Conservation (phyloP, 2,113 vertebrate genomes). For the Athene noctua region DNA sequence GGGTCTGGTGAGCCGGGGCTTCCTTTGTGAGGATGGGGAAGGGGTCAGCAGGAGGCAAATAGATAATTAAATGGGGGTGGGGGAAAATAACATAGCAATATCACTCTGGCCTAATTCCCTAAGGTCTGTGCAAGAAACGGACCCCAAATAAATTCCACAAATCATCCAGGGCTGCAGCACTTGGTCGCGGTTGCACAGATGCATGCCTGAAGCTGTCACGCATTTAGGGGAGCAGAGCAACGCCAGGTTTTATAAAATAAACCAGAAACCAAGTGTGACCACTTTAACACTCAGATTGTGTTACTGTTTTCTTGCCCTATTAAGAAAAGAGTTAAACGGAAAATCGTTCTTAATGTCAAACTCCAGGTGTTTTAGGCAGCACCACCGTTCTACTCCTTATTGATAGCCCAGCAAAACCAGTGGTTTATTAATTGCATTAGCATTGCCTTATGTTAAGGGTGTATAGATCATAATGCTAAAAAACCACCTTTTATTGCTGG, state of each 20-base stretch:
- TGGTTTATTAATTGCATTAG: neutral
- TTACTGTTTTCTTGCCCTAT: neutral
- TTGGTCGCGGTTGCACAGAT: neutral
- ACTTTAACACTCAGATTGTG: neutral
- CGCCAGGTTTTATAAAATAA: neutral
- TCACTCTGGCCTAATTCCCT: neutral
- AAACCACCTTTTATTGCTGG: neutral
- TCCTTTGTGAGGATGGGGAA: neutral
- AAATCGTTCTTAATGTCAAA: neutral
- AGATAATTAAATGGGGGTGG: neutral
- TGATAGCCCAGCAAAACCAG: neutral
- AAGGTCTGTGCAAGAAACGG: neutral
- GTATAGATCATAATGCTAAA: neutral
- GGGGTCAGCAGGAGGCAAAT: neutral
- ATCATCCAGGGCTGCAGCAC: neutral
- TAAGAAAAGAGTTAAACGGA: neutral
- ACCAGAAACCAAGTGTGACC: neutral
- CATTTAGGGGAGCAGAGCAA: neutral
- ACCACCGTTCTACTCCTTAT: fast-evolving
- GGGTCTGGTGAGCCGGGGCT: conserved; percentile 84
- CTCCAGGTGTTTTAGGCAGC: neutral
- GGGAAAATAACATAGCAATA: fast-evolving
- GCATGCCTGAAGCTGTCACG: conserved; percentile 28
- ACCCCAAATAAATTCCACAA: neutral
- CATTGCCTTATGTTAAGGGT: neutral